These are phyloP conservation scores for Fabriciana adippe DNA, from an alignment of 2,888 invertebrate genomes.

Conservation along the genomic window DNA sequence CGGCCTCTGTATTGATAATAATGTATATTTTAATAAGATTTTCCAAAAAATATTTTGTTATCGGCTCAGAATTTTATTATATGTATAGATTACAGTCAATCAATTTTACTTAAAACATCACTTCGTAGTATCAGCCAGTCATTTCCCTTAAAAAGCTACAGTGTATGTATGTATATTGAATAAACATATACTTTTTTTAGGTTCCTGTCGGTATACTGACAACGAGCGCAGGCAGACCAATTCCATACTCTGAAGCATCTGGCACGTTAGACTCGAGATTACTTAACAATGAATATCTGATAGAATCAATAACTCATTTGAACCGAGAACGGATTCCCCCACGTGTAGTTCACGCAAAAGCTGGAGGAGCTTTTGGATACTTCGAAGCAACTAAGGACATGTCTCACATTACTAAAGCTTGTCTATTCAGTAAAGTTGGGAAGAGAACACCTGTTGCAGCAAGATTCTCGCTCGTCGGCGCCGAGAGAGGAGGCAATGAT, in stretches of 20 bases:
- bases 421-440: constrained; percentile 83
- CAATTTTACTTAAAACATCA: constrained; percentile 93
- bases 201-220: constrained; percentile 66
- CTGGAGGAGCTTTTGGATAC: constrained; percentile 91
- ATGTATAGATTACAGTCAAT: too few relatives aligned
- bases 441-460: constrained; percentile 89
- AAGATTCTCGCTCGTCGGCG: constrained; percentile 89
- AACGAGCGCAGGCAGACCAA: constrained; percentile 88
- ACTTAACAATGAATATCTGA: constrained; percentile 62
- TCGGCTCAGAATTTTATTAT: too few relatives aligned
- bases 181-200: constrained; percentile 40
- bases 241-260: constrained; percentile 83
- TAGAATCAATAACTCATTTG: constrained; percentile 89
- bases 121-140: constrained; percentile 65
- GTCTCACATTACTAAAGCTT: constrained; percentile 82
- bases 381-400: constrained; percentile 92
- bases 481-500: too few relatives aligned
- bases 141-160: too few relatives aligned
- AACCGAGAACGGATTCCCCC: constrained; percentile 94
- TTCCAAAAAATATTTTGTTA: too few relatives aligned
- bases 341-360: constrained; percentile 96
- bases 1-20: too few relatives aligned
- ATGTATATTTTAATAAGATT: too few relatives aligned
- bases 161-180: too few relatives aligned
- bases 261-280: constrained; percentile 50